Base-by-base conservation (phyloP, 2,113 vertebrate genomes). In the Dromaius novaehollandiae region DNA sequence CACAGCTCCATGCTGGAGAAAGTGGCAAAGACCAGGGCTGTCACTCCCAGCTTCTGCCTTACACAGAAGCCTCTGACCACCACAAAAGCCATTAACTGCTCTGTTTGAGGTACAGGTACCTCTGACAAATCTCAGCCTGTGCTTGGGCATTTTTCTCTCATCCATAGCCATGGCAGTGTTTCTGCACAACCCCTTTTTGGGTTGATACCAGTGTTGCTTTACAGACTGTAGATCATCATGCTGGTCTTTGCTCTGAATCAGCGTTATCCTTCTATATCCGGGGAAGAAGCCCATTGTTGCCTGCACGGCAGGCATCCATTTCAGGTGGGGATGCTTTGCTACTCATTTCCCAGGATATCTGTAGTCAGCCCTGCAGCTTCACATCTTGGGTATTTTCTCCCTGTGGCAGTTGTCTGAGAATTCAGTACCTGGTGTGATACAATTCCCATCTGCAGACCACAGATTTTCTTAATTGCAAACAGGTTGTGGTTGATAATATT, bases 11-110 rank as follows among this genome's bases (percentile, higher is more conserved):
- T 40, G 7, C 34, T 28, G 11, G 26, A 61, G 32, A 63, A 34
- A 0, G 0, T 48, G 28, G 18, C 65, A 56, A 64, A n/a, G 22
- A 70, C n/a, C 3, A 78, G 3, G 9, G 34, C 28, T 42, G 40
- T 55, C 3, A 0, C 9, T 71, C 14, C 34, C 53, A n/a, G 24
- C 11, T 70, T 70, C 40, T 64, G 15, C 11, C n/a, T 40, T 24
- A 18, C 11, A n/a, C 40, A 56, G 26, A 70, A 55, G 7, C 3
- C 8, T 30, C 34, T 40, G 6, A n/a, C 19, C 16, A 48, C 38
- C 56, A 58, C 63, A 79, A 42, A 9, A 7, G 48, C 7, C 11
- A 11, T 55, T 53, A 63, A 34, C 40, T 50, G 19, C 15, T 65
- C 40, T 79, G 36, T 60, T 11, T 60, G 28, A 56, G 11, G 42